Percentiles rank a stretch among this genome's conserved stretches.
Conservation (phyloP, 1,140 invertebrate genomes). For the Drosophila sulfurigaster region DNA sequence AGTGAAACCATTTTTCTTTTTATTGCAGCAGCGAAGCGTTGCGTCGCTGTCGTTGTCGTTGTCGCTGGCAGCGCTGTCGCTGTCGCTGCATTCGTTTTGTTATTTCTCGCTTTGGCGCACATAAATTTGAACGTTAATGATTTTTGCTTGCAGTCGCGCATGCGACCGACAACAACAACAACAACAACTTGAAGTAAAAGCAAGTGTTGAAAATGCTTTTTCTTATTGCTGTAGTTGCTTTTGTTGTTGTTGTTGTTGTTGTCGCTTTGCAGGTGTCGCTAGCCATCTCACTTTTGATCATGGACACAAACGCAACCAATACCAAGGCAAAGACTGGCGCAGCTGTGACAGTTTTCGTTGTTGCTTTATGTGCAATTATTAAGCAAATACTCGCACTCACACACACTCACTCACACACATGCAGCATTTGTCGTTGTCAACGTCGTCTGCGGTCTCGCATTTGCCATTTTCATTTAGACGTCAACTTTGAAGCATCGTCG, state of each 20-base stretch:
- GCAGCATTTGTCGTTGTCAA: slow-evolving; percentile 41
- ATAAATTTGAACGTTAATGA: slow-evolving; percentile 82
- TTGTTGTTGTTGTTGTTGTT: slow-evolving; percentile 30
- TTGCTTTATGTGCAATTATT: slow-evolving; percentile 52
- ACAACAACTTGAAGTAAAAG: slow-evolving; percentile 25
- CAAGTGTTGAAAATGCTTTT: slow-evolving; percentile 69
- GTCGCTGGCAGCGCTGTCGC: slow-evolving; percentile 34
- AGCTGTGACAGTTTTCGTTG: slow-evolving; percentile 62
- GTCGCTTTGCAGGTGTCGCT: slow-evolving; percentile 70
- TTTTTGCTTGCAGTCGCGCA: slow-evolving; percentile 80
- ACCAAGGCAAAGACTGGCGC: slow-evolving; percentile 37
- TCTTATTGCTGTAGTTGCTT: slow-evolving; percentile 45
- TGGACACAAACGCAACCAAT: slow-evolving; percentile 61
- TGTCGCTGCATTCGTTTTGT: slow-evolving; percentile 61
- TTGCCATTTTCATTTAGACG: slow-evolving; percentile 72
- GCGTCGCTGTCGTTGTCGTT: slow-evolving; percentile 10
- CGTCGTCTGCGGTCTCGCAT: slow-evolving; percentile 37
- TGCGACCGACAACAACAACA: slow-evolving; percentile 46
- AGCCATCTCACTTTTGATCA: slow-evolving; percentile 76
- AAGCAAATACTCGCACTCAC: slow-evolving; percentile 54
- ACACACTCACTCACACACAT: background rate
- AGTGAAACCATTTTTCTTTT: slow-evolving; percentile 84
- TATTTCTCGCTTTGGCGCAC: slow-evolving; percentile 83
- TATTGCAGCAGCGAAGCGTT: slow-evolving; percentile 50
- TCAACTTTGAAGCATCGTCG: slow-evolving; percentile 54